phyloP scores from a whole-genome alignment of 1,140 invertebrate species.

The Yoshiicerus persimilis region DNA sequence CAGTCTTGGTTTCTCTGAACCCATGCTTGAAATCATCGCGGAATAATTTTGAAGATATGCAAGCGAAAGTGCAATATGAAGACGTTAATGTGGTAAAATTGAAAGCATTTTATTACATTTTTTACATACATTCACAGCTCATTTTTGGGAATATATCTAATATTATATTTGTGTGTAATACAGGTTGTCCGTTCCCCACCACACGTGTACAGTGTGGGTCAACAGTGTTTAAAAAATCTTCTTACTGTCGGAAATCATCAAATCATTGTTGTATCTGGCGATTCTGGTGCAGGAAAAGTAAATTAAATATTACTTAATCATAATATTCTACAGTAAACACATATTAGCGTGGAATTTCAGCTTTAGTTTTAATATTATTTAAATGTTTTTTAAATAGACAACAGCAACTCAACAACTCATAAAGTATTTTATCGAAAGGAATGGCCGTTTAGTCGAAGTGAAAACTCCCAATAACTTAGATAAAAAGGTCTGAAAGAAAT shows the following conservation, averaged over 20 bases:
- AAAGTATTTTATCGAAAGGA: slow-evolving; percentile 53
- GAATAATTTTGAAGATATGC: background rate
- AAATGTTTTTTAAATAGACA: slow-evolving; percentile 32
- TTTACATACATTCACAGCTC: no score
- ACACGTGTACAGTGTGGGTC: slow-evolving; percentile 40
- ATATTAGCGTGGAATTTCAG: background rate
- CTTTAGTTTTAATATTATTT: background rate
- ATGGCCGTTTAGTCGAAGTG: background rate
- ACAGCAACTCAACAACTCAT: slow-evolving; percentile 55
- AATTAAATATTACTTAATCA: background rate
- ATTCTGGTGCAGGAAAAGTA: slow-evolving; percentile 58
- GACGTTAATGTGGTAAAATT: background rate
- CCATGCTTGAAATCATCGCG: slow-evolving; percentile 5
- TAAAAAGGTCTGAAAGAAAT: slow-evolving; percentile 35
- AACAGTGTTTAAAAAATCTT: slow-evolving; percentile 31
- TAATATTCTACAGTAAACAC: background rate
- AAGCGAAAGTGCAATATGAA: background rate
- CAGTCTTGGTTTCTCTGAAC: slow-evolving; percentile 38
- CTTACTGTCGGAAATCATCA: slow-evolving; percentile 50
- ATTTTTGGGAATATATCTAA: background rate
- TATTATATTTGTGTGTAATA: background rate
- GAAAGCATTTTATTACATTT: background rate
- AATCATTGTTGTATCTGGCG: slow-evolving; percentile 56
- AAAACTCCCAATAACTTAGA: slow-evolving; percentile 36
- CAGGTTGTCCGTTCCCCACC: background rate